A percentile compares a stretch with the other conserved stretches of the same genome.
These are phyloP conservation scores for Probosciger aterrimus DNA, from an alignment of 2,113 vertebrate genomes.

Conservation along the genomic window DNA sequence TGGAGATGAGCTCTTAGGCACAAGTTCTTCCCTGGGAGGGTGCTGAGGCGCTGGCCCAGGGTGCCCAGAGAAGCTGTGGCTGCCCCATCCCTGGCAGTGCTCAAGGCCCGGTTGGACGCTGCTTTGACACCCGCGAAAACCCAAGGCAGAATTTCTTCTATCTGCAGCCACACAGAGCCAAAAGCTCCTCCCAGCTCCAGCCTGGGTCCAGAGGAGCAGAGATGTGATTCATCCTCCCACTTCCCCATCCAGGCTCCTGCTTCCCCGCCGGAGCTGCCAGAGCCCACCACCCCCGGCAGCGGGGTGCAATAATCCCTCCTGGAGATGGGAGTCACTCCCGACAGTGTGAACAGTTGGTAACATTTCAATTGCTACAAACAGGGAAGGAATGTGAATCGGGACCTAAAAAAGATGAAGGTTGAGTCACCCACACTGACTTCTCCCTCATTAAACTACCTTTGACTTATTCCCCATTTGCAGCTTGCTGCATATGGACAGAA, in stretches of 20 bases:
- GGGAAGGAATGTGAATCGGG: not conserved
- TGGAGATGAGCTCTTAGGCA: too few relatives aligned
- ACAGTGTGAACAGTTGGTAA: constrained; percentile 20
- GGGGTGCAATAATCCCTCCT: not conserved
- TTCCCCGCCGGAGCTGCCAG: not conserved
- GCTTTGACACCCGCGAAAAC: not conserved
- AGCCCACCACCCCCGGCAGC: constrained; percentile 28
- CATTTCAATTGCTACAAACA: not conserved
- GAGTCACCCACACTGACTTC: not conserved
- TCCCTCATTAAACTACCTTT: not conserved
- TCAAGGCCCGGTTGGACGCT: not conserved
- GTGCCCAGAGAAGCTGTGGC: not conserved
- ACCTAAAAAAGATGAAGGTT: not conserved
- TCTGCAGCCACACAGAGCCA: not conserved
- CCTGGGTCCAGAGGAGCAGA: not conserved
- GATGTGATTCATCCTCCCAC: constrained; percentile 50
- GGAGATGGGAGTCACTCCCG: not conserved
- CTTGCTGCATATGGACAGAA: not conserved
- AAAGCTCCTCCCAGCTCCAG: not conserved
- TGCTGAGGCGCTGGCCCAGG: not conserved
- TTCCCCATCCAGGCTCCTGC: not conserved
- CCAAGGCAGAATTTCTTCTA: not conserved
- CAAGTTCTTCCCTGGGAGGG: too few relatives aligned
- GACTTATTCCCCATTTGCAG: not conserved
- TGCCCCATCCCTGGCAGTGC: not conserved